Base-by-base conservation (phyloP, 2,797 vertebrate genomes). In the Aphelocoma californica region DNA sequence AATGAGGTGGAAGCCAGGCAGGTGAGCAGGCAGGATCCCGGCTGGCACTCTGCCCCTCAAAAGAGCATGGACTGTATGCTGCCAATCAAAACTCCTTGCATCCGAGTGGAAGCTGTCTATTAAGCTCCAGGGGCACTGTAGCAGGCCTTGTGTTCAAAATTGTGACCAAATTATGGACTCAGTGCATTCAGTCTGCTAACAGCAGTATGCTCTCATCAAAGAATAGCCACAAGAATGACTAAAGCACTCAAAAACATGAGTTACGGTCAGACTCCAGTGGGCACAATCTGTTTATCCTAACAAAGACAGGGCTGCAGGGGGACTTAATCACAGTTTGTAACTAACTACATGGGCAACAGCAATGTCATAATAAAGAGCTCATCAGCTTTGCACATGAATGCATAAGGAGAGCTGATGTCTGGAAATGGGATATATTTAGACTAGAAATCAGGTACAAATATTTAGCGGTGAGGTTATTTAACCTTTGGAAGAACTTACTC, bases 21-120 rank as follows among this genome's bases (percentile, higher is more conserved):
- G 72, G 42, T 83, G 73, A 86, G 42, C 50, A 72, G 54, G 62
- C 28, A 69, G 23, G 7, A 7, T 40, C 61, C 47, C 4, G 6
- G 31, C 82, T 69, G 20, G 9, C 69, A 61, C 38, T 17, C 25
- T 48, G 14, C 51, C 81, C 61, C 67, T 31, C 36, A 58, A 21
- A 86, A 75, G 44, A 51, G 23, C 21, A 2, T 2, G 28, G 45
- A 9, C 12, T 38, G 47, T 12, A 29, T 1, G 1, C 28, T 64
- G 21, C 3, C 17, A 8, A 36, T 12, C 0, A 0, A 65, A 90
- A 44, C 26, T 47, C 16, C 25, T n/a, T 2, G 0, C 60, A 26
- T 61, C 47, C 12, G 3, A 51, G 26, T 34, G 51, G 47, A 58
- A 86, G 47, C 12, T 79, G 82, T 88, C 75, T 73, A 28, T 56